Evolutionary conservation across 1,140 invertebrate genomes (phyloP).

Genomic region (Trichogramma pretiosum): DNA sequence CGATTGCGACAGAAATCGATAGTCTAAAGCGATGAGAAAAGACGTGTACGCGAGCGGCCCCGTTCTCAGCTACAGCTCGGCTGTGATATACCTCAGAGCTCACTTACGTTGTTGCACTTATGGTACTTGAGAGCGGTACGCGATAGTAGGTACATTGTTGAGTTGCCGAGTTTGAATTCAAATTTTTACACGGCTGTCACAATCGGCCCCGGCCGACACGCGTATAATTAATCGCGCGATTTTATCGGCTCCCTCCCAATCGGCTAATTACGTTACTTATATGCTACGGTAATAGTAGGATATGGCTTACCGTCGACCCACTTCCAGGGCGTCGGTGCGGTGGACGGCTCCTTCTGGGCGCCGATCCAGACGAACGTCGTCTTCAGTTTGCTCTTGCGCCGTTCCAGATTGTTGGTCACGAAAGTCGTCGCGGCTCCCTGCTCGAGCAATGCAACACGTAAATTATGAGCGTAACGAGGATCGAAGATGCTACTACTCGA

Average conservation of each 20-base stretch:
- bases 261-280: too few species aligned
- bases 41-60: neutral
- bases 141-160: too few species aligned
- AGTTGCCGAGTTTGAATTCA: too few species aligned
- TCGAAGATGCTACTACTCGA: too few species aligned
- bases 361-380: constrained; percentile 87
- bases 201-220: too few species aligned
- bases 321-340: constrained; percentile 75
- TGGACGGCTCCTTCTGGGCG: constrained; percentile 74
- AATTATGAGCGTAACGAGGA: too few species aligned
- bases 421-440: constrained; percentile 62
- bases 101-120: too few species aligned
- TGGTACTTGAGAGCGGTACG: too few species aligned
- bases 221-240: too few species aligned
- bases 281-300: constrained; percentile 5
- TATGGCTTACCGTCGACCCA: constrained; percentile 71
- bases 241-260: too few species aligned
- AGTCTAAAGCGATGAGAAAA: constrained; percentile 5
- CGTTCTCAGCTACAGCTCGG: constrained; percentile 6
- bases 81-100: neutral
- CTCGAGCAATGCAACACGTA: too few species aligned
- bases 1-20: neutral
- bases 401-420: constrained; percentile 70
- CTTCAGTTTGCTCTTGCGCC: constrained; percentile 66
- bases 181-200: too few species aligned